Evolutionary conservation across 2,797 vertebrate genomes (phyloP), one percentile per base, ranked within the genome.

Genomic region (Macropus fuliginosus): DNA sequence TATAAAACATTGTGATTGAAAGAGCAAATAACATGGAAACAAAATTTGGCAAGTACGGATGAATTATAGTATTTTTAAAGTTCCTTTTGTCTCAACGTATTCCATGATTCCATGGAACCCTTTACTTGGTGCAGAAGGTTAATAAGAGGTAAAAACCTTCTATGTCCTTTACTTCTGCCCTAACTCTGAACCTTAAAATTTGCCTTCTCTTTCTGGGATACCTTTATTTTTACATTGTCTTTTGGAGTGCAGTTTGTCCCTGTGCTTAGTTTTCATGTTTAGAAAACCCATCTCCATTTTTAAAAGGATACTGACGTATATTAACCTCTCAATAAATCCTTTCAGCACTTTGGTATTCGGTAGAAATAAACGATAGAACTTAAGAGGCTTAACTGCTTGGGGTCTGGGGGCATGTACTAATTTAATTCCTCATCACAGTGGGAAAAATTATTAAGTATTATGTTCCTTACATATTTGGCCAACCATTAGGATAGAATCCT

Each of bases 391-490:
- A 81, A 46, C 40, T 46, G 92, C 87, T 94, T 90, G 62, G 21
- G 6, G 12, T 27, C 14, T 95, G 91, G 90, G n/a, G 89, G 91
- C 34, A 0, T 92, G 27, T 94, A 54, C 92, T 91, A 93, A 94
- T 66, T 91, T 91, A 90, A 91, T 57, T 46, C 54, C 29, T 62
- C 10, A 55, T 90, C 54, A 93, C 5, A 57, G n/a, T 93, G 34
- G 54, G 40, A 94, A 97, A 97, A 94, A 46, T 81, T 56, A 94
- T 31, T 90, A 56, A 90, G 34, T 92, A 95, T 94, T 92, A 29
- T 95, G 54, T 81, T 81, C 74, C 74, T 81, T 24, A 89, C 40
- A 56, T 54, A 74, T 28, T 6, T 96, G 31, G 94, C 9, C 89
- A 91, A 97, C 4, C 34, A 93, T 66, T 28, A 24, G 95, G 93